Conservation (phyloP, 2,113 vertebrate genomes). For the Microcebus griseorufus region DNA sequence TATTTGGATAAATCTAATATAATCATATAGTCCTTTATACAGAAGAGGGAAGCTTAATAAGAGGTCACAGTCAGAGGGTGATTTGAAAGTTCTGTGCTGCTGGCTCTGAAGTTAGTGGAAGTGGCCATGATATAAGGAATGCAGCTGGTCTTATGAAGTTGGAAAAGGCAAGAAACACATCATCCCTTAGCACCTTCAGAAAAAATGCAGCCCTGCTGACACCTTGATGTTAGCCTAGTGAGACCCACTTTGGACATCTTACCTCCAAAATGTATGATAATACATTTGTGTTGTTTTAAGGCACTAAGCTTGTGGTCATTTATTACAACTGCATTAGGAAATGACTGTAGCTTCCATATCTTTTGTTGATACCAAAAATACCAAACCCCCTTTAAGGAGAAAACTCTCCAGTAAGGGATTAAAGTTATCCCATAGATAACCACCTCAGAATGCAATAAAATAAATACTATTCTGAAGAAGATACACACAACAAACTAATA, state of each 20-base stretch:
- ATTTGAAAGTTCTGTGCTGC: background rate
- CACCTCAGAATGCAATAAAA: background rate
- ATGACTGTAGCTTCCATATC: background rate
- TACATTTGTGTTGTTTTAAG: background rate
- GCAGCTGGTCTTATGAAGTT: background rate
- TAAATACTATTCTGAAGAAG: background rate
- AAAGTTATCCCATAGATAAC: background rate
- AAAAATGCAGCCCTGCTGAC: background rate
- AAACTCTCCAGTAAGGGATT: background rate
- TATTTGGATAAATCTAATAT: background rate
- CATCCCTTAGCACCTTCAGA: background rate
- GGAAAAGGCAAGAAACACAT: background rate
- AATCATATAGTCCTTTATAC: background rate
- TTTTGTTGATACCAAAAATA: background rate
- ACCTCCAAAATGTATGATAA: background rate
- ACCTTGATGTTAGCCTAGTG: background rate
- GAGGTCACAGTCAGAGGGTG: background rate
- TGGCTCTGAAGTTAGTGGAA: background rate
- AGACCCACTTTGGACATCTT: background rate
- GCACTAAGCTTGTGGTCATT: background rate
- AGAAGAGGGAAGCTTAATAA: background rate
- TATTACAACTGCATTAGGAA: background rate
- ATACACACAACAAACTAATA: background rate
- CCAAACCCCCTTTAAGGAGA: background rate
- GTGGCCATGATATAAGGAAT: background rate